phyloP scores from a whole-genome alignment of 2,113 vertebrate species.

The Mungos mungo region DNA sequence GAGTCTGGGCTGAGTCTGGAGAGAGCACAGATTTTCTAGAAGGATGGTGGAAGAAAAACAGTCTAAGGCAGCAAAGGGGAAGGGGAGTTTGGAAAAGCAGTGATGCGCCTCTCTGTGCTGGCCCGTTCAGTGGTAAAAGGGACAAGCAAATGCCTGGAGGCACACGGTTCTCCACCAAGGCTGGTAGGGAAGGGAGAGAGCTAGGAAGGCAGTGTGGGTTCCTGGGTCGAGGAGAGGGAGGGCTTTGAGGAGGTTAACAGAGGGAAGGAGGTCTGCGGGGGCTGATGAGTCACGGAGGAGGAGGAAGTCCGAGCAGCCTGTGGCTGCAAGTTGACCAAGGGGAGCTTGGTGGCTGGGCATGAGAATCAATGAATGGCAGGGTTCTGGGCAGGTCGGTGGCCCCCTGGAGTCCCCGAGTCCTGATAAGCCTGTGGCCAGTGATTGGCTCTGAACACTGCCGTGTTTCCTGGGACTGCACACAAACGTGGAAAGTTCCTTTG shows the following conservation, averaged over 20 bases:
- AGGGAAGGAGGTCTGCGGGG: background rate
- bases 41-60: background rate
- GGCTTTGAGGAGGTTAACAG: background rate
- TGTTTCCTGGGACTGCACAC: background rate
- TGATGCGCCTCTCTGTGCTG: background rate
- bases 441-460: background rate
- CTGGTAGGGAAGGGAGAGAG: background rate
- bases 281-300: background rate
- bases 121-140: background rate
- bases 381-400: background rate
- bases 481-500: background rate
- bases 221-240: background rate
- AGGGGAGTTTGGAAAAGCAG: background rate
- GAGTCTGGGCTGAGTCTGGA: background rate
- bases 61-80: background rate
- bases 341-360: rapidly evolving
- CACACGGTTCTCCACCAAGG: background rate
- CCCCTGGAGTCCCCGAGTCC: background rate
- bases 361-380: background rate
- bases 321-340: background rate
- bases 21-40: background rate
- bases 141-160: background rate
- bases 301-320: background rate
- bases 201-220: background rate
- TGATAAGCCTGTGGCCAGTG: background rate